Base-by-base conservation (phyloP, 1,140 invertebrate species). In the Caenorhabditis brenneri region DNA sequence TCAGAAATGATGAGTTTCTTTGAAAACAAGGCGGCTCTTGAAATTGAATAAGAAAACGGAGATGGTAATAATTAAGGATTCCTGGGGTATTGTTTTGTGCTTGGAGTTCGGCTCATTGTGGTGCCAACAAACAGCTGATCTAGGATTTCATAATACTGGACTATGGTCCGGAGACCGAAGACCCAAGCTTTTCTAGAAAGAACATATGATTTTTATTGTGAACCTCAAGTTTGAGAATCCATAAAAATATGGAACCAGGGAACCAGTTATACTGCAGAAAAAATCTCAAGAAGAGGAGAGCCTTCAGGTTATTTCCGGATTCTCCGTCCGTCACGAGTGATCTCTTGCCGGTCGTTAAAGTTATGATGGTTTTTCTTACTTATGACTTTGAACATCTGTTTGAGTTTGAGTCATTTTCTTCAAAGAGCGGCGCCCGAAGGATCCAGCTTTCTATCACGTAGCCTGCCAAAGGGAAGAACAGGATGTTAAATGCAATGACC, bases 1-100 rank as follows among this genome's bases (percentile, higher is more conserved):
- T 74, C 65, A 74, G 65, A 74, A 36, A 74, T 74, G 65, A 74
- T 74, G 65, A 74, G 65, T 74, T 33, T 42, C 65, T 74, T 74
- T 74, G 65, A 4, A 42, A 46, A 74, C 15, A 74, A 42, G 36
- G 36, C 65, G 65, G 65, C 65, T 74, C 65, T 74, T 15, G 36
- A 74, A 74, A 74, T 74, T 74, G 36, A 42, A 74, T 74, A 74
- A 74, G 65, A 74, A 74, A 74, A 42, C 22, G 22, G 65, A 42
- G 65, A 74, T 10, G 29, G n/a, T 12, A 12, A 42, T 74, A 74
- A 74, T 74, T 74, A 74, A 74, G 65, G 29, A 42, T 46, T 5
- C 19, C 36, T 19, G 6, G n/a, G 33, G 65, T 42, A 74, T 74
- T 74, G 65, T 74, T 74, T 24, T 74, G 65, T 46, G n/a, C 36